A percentile compares a stretch with the other conserved stretches of the same genome.
Conservation (phyloP, 2,113 vertebrate species). For the Osmerus eperlanus region DNA sequence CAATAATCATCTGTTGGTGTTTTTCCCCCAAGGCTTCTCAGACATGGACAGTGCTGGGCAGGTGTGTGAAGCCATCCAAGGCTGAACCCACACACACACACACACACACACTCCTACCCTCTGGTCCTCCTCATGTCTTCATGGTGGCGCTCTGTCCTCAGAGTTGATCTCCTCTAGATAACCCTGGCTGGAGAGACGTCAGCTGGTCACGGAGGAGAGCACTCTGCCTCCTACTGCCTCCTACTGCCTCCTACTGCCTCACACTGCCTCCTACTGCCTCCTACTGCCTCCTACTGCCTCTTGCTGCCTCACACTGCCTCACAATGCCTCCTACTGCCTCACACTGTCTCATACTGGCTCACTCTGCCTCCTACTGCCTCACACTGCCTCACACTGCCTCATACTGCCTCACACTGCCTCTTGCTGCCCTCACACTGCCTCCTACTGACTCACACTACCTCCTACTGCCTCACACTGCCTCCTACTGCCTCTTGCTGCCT, state of each 20-base stretch:
- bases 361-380: too few species aligned
- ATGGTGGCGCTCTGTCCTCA: not conserved
- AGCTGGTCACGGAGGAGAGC: slow-evolving; percentile 14
- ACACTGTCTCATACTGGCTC: too few species aligned
- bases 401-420: not conserved
- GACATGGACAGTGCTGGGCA: slow-evolving; percentile 14
- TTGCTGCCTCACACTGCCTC: too few species aligned
- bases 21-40: slow-evolving; percentile 22
- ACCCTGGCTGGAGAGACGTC: slow-evolving; percentile 17
- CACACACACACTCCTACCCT: too few species aligned
- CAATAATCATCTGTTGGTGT: slow-evolving; percentile 43
- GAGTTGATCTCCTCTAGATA: slow-evolving; percentile 2
- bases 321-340: too few species aligned
- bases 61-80: slow-evolving; percentile 20
- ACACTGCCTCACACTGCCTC: too few species aligned
- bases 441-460: not conserved
- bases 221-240: slow-evolving; percentile 15
- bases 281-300: too few species aligned
- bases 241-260: slow-evolving; percentile 14
- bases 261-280: not conserved
- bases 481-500: not conserved
- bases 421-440: too few species aligned
- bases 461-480: not conserved
- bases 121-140: too few species aligned
- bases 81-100: not conserved